Evolutionary conservation across 2,797 vertebrate genomes (phyloP).

Genomic region (Poecilia picta): DNA sequence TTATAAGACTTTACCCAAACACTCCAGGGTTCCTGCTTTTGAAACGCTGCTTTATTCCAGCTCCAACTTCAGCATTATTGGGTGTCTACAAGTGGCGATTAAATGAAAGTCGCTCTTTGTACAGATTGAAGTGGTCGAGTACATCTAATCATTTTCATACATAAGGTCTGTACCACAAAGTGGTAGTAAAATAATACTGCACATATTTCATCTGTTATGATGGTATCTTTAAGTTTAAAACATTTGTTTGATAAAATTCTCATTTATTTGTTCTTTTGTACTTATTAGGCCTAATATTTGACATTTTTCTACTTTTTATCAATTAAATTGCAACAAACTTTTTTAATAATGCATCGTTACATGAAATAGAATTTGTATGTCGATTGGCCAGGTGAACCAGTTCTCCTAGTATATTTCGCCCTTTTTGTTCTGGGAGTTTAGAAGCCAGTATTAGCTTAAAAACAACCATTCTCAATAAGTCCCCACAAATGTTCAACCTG

Average conservation of each 20-base stretch:
- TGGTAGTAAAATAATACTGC: conserved; percentile 7
- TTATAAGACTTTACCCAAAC: conserved; percentile 48
- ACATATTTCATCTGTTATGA: background rate
- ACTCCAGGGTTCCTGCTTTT: conserved; percentile 45
- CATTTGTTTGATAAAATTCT: conserved; percentile 4
- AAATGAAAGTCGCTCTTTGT: conserved; percentile 35
- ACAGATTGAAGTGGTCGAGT: background rate
- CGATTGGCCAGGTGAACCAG: background rate
- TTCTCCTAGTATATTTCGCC: background rate
- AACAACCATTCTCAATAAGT: background rate
- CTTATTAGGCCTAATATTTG: background rate
- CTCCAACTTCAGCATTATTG: conserved; percentile 37
- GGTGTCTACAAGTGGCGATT: conserved; percentile 25
- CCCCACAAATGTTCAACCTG: background rate
- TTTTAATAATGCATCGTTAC: background rate
- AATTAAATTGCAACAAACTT: background rate
- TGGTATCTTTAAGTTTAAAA: background rate
- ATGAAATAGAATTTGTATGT: background rate
- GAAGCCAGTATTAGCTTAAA: background rate
- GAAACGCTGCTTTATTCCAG: conserved; percentile 39
- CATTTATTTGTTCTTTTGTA: background rate
- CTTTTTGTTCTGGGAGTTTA: background rate
- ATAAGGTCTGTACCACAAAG: conserved; percentile 38
- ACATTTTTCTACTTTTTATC: background rate
- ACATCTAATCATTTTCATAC: conserved; percentile 33